These are phyloP conservation scores for Penaeus vannamei DNA, from an alignment of 1,140 invertebrate genomes.

Conservation along the genomic window DNA sequence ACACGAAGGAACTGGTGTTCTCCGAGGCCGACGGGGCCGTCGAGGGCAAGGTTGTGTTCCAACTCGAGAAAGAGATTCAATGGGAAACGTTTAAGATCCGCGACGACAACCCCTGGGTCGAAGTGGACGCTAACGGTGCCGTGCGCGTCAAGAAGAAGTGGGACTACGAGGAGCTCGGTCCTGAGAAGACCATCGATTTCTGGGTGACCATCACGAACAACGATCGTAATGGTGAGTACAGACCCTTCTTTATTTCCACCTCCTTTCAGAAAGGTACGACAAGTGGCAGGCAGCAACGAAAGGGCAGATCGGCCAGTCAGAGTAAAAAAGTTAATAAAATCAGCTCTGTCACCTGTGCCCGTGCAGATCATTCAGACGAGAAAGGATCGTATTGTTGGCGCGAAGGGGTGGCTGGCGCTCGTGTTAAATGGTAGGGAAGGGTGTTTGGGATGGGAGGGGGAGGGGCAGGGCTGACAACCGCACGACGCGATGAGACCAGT, in stretches of 20 bases:
- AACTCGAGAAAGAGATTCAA: conserved; percentile 91
- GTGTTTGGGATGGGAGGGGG: too few relatives aligned
- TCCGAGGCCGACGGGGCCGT: conserved; percentile 90
- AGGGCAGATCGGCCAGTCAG: not conserved
- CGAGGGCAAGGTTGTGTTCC: conserved; percentile 89
- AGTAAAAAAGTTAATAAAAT: too few relatives aligned
- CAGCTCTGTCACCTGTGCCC: too few relatives aligned
- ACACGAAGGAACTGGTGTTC: conserved; percentile 93
- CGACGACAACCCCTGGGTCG: conserved; percentile 94
- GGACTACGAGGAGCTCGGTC: conserved; percentile 96
- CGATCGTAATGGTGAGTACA: conserved; percentile 70
- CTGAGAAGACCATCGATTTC: conserved; percentile 96
- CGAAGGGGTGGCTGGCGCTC: too few relatives aligned
- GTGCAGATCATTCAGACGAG: too few relatives aligned
- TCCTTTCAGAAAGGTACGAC: not conserved
- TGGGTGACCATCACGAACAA: conserved; percentile 95
- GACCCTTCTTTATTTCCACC: not conserved
- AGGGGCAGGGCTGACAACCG: too few relatives aligned
- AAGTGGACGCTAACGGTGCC: conserved; percentile 90
- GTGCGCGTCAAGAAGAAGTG: conserved; percentile 95
- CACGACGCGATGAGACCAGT: too few relatives aligned
- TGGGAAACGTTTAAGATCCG: conserved; percentile 93
- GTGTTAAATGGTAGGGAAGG: too few relatives aligned
- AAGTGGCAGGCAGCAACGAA: not conserved
- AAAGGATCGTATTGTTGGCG: too few relatives aligned